phyloP scores from a whole-genome alignment of 2,888 invertebrate species.

The Dicyrtoma fusca region DNA sequence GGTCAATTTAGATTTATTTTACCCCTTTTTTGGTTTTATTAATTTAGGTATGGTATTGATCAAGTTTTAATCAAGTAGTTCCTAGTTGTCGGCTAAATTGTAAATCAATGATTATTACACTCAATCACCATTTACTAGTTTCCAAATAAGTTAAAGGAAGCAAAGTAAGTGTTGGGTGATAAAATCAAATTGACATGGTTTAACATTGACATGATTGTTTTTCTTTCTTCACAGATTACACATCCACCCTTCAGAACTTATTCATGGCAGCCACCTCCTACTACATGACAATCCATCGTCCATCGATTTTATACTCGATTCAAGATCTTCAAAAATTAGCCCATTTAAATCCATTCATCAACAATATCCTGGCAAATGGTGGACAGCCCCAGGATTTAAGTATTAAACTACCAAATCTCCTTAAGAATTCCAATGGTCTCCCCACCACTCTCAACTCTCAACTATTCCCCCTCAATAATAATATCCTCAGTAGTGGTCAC shows the following conservation, averaged over 20 bases:
- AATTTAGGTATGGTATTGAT: too few relatives aligned
- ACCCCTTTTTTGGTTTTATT: too few relatives aligned
- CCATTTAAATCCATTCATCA: slow-evolving; percentile 35
- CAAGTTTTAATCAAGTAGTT: too few relatives aligned
- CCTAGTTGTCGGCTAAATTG: too few relatives aligned
- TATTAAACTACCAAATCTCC: slow-evolving; percentile 21
- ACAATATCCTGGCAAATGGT: slow-evolving; percentile 17
- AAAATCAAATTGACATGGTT: neutral
- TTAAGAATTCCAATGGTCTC: slow-evolving; percentile 1
- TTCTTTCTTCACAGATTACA: slow-evolving; percentile 31
- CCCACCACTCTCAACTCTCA: neutral
- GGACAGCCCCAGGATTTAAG: slow-evolving; percentile 36
- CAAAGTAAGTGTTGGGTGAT: too few relatives aligned
- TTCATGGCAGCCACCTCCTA: slow-evolving; percentile 37
- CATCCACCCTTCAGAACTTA: slow-evolving; percentile 32
- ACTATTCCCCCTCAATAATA: slow-evolving; percentile 16
- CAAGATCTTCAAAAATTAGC: slow-evolving; percentile 50
- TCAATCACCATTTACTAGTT: too few relatives aligned
- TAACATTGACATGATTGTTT: neutral
- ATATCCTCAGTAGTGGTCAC: neutral
- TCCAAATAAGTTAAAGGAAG: too few relatives aligned
- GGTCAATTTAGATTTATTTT: too few relatives aligned
- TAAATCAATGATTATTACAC: too few relatives aligned
- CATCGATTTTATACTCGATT: slow-evolving; percentile 45
- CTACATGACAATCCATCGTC: slow-evolving; percentile 37